Conservation (phyloP, 1,140 invertebrate genomes). For the Epicauta chinensis region DNA sequence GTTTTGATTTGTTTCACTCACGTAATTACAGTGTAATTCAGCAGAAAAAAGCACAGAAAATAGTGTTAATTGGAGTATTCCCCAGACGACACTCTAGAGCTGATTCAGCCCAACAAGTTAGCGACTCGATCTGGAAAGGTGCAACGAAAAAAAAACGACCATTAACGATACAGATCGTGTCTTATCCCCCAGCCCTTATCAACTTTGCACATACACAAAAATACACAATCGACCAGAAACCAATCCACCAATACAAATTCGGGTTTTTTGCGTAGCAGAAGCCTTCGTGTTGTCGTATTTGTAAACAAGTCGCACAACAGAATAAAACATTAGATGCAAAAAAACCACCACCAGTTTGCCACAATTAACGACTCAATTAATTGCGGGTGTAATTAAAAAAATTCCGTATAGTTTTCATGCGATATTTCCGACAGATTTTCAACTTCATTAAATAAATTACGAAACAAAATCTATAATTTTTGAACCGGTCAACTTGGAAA, state of each 20-base stretch:
- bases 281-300: neutral
- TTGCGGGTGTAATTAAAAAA: neutral
- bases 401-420: too few species aligned
- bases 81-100: slow-evolving; percentile 10
- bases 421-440: too few species aligned
- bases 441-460: too few species aligned
- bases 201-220: neutral
- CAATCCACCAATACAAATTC: too few species aligned
- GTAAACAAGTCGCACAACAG: slow-evolving; percentile 12
- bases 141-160: neutral
- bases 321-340: neutral
- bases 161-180: slow-evolving; percentile 28
- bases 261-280: too few species aligned
- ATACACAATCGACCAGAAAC: slow-evolving; percentile 2
- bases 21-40: slow-evolving; percentile 13
- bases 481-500: too few species aligned
- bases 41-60: slow-evolving; percentile 15
- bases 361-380: slow-evolving; percentile 16
- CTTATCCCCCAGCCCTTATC: slow-evolving; percentile 25
- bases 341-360: slow-evolving; percentile 5
- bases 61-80: slow-evolving; percentile 19
- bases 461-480: too few species aligned
- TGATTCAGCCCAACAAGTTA: slow-evolving; percentile 6
- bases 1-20: neutral
- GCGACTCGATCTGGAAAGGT: neutral